These are phyloP conservation scores for Isurus oxyrinchus DNA, from an alignment of 2,113 vertebrate genomes.

Conservation along the genomic window DNA sequence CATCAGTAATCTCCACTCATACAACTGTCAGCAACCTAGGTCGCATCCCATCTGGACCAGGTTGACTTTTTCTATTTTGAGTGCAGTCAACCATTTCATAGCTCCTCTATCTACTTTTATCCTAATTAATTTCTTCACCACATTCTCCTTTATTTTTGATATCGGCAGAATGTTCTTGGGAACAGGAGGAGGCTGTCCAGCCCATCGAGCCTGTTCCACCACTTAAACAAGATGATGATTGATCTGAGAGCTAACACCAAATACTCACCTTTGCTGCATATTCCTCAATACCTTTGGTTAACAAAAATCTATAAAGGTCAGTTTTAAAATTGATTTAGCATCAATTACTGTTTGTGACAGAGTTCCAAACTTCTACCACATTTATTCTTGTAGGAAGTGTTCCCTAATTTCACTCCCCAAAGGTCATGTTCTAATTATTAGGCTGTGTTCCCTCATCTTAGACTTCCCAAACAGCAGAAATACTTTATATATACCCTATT, in stretches of 20 bases:
- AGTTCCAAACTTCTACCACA: too few relatives aligned
- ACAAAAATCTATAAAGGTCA: neutral
- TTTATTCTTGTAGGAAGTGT: too few relatives aligned
- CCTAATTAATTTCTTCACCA: neutral
- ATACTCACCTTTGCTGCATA: neutral
- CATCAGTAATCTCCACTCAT: neutral
- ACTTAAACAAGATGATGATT: neutral
- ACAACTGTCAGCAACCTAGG: neutral
- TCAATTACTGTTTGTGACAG: neutral
- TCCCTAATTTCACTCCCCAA: too few relatives aligned
- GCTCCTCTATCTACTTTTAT: neutral
- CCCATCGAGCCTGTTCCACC: neutral
- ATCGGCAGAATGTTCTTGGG: neutral
- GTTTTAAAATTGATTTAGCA: neutral
- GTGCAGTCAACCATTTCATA: neutral
- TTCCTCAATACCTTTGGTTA: neutral
- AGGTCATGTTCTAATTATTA: too few relatives aligned
- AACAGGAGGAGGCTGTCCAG: neutral
- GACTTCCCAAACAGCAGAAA: too few relatives aligned
- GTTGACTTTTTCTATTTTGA: neutral
- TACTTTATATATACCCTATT: too few relatives aligned
- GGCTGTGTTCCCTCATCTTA: too few relatives aligned
- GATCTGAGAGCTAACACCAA: too few relatives aligned
- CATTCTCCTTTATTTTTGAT: neutral
- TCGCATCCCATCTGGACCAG: neutral